A percentile compares a stretch with the other conserved stretches of the same genome.
These are phyloP conservation scores for Pelvicachromis taeniatus DNA, from an alignment of 2,113 vertebrate species.

Conservation along the genomic window DNA sequence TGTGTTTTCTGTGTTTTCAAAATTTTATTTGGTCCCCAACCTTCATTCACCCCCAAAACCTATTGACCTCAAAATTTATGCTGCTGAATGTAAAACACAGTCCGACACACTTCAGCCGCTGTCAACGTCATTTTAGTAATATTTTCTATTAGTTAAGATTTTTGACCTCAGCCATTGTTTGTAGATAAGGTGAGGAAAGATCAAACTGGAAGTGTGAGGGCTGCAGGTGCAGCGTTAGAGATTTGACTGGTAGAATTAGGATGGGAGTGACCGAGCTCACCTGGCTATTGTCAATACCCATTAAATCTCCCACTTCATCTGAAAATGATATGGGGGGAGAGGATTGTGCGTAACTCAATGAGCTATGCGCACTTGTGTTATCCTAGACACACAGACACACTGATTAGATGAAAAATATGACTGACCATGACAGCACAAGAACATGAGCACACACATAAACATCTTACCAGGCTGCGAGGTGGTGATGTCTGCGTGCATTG, in stretches of 20 bases:
- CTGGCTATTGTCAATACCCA: conserved; percentile 25
- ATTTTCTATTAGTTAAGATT: neutral
- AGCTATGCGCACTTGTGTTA: conserved; percentile 41
- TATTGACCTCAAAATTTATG: neutral
- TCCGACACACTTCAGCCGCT: neutral
- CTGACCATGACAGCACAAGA: neutral
- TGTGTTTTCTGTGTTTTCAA: neutral
- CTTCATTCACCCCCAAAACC: neutral
- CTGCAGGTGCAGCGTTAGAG: neutral
- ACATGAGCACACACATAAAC: neutral
- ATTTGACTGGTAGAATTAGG: neutral
- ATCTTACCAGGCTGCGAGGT: conserved; percentile 59
- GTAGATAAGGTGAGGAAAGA: neutral
- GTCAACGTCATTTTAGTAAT: neutral
- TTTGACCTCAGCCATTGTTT: neutral
- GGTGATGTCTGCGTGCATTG: conserved; percentile 58
- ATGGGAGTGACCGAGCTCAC: conserved; percentile 31
- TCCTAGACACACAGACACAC: conserved; percentile 52
- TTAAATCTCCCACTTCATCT: conserved; percentile 18
- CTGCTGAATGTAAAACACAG: neutral
- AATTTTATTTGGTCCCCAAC: neutral
- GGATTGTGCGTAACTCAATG: conserved; percentile 25
- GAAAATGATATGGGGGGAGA: conserved; percentile 34
- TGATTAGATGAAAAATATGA: neutral
- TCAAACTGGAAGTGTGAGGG: neutral